A percentile compares a stretch with the other conserved stretches of the same genome.
Conservation (phyloP, 2,888 invertebrate genomes). For the Anoplius nigerrimus region DNA sequence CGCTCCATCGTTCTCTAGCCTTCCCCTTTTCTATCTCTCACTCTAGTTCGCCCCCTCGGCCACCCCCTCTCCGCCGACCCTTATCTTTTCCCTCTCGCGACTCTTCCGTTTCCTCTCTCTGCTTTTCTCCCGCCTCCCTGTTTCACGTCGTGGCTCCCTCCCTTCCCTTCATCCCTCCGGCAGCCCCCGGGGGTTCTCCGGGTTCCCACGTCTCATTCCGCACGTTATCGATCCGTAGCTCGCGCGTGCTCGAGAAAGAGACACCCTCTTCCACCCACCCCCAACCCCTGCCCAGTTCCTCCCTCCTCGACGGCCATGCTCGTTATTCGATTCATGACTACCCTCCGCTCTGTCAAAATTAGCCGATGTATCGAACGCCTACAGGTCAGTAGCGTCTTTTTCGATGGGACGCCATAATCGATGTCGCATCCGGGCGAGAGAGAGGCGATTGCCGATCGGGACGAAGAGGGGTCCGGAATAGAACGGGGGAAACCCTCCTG, state of each 20-base stretch:
- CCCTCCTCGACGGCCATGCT: not conserved
- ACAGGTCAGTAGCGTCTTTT: not conserved
- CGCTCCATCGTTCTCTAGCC: too few relatives aligned
- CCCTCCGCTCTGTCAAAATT: not conserved
- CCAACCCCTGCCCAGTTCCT: not conserved
- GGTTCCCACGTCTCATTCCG: conserved; percentile 37
- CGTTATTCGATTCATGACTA: not conserved
- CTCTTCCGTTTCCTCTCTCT: too few relatives aligned
- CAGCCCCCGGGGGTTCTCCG: conserved; percentile 23
- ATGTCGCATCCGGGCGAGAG: not conserved
- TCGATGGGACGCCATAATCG: not conserved
- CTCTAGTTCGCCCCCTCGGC: too few relatives aligned
- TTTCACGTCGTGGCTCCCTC: conserved; percentile 11
- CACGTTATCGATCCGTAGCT: conserved; percentile 63
- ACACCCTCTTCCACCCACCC: conserved; percentile 42
- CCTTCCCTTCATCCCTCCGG: conserved; percentile 14
- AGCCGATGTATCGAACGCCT: not conserved
- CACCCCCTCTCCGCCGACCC: too few relatives aligned
- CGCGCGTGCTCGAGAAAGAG: conserved; percentile 65
- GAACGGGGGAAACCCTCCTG: not conserved
- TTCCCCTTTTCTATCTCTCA: too few relatives aligned
- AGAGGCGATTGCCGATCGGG: not conserved
- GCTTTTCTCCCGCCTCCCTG: too few relatives aligned
- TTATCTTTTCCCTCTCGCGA: conserved; percentile 3
- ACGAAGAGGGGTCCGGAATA: not conserved